Evolutionary conservation across 2,797 vertebrate genomes (phyloP), one percentile per base, ranked within the genome.

Genomic region (Lepidocolaptes lacrymiger): DNA sequence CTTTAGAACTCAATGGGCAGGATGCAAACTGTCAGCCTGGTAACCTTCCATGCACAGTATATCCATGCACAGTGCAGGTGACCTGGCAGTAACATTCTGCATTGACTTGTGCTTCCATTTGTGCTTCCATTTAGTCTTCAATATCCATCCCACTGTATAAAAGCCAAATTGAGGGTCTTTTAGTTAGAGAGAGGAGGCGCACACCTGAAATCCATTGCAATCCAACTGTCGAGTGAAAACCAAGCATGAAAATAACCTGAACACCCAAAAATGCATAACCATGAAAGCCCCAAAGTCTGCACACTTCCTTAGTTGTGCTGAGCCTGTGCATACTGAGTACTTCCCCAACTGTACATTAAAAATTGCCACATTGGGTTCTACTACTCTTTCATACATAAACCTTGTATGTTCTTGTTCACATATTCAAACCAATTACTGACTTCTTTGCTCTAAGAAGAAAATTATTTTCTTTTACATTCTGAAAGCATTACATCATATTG

Each of bases 401-500:
- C 59, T 39, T 18, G 1, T 34, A 36, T 55, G 32, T 16, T 77
- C 76, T 75, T 41, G 26, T 46, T 88, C 85, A 81, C n/a, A 36
- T 76, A 78, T 17, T 63, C 73, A 81, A 93, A 75, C 43, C 44
- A 71, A 59, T 44, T 76, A 64, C 66, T 92, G 75, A 79, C 23
- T 48, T 37, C 48, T 72, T 66, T 63, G 59, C 91, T 93, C 89
- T 86, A 93, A 92, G 90, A 67, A 74, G 15, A 74, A 78, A 80
- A 83, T 74, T 44, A 78, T 93, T 96, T 95, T 93, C 77, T 88
- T 95, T 55, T 80, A 48, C 90, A 95, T 93, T 92, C 89, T 89
- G 85, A 85, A 94, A 80, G 78, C 81, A 91, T 94, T 95, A 85
- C 88, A 73, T 95, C 96, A 95, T 26, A 77, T 54, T 78, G 72